Base-by-base conservation (phyloP, 2,797 vertebrate genomes). In the Spheniscus humboldti region DNA sequence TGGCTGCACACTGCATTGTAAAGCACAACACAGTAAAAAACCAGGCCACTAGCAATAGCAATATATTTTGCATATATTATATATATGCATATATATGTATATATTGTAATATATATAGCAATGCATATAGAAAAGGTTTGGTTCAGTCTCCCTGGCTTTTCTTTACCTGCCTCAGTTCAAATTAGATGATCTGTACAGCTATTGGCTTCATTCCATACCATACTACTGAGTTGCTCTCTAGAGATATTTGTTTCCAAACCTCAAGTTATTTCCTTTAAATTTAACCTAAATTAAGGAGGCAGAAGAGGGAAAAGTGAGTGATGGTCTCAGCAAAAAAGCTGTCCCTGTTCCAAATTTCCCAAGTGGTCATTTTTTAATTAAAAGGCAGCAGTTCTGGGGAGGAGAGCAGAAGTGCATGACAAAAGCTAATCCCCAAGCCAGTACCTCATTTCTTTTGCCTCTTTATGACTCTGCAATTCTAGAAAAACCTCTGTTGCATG, bases 221-320 rank as follows among this genome's bases (percentile, higher is more conserved):
- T 75, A 59, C 39, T 67, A 59, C 59, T 39, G 27, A 94, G 73
- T 72, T 82, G 39, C 31, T 96, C 90, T 93, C 93, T 76, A 56
- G 90, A 91, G 93, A 71, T 50, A 88, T 6, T 90, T 94, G 39
- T 87, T 94, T 92, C 77, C 63, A 92, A 93, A 95, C 83, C 86
- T 93, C 88, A 95, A 81, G 77, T 74, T 95, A 94, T 88, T 96
- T 95, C 67, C 88, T 92, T 81, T 89, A 95, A 87, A 89, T 88
- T 69, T 94, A 90, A 85, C 45, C n/a, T 87, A 84, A 94, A 92
- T 81, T 90, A 88, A 85, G 67, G 52, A 93, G 52, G 35, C 31
- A 90, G 47, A 81, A 69, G 62, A 78, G 43, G 35, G 39, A 66
- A 87, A 81, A 85, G 18, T 33, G 48, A 87, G 31, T 37, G 20